These are phyloP conservation scores for Panurus biarmicus DNA, from an alignment of 2,113 vertebrate genomes.

Conservation along the genomic window DNA sequence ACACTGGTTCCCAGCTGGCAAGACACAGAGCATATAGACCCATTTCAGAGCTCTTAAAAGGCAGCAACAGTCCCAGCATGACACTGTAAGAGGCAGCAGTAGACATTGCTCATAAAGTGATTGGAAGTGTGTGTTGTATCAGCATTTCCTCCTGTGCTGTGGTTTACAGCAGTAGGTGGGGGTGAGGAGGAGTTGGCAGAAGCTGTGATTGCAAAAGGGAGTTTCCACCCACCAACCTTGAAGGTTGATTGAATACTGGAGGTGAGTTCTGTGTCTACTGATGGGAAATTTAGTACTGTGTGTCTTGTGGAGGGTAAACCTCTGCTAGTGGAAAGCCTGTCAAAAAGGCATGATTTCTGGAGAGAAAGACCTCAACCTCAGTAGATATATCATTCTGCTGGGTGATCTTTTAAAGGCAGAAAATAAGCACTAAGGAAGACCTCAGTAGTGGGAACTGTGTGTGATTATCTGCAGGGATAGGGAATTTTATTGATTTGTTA, in stretches of 20 bases:
- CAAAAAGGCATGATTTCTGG: not conserved
- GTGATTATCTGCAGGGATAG: not conserved
- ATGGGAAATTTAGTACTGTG: not conserved
- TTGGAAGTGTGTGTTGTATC: not conserved
- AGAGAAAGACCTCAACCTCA: not conserved
- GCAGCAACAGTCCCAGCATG: not conserved
- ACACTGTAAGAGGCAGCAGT: not conserved
- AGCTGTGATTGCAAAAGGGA: not conserved
- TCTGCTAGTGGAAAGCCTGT: not conserved
- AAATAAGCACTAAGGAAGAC: not conserved
- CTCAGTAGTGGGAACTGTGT: not conserved
- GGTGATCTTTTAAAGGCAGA: not conserved
- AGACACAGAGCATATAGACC: not conserved
- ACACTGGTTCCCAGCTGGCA: not conserved
- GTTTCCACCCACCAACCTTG: not conserved
- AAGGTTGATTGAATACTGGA: not conserved
- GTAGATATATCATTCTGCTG: not conserved
- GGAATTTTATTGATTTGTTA: not conserved
- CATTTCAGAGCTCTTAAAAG: not conserved
- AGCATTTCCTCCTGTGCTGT: not conserved
- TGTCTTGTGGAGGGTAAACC: not conserved
- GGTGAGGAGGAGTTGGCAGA: not conserved
- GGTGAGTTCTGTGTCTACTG: not conserved
- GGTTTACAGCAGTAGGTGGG: not conserved
- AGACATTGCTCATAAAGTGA: not conserved